A percentile compares a stretch with the other conserved stretches of the same genome.
phyloP scores from a whole-genome alignment of 1,140 invertebrate genomes.

The Cherax quadricarinatus region DNA sequence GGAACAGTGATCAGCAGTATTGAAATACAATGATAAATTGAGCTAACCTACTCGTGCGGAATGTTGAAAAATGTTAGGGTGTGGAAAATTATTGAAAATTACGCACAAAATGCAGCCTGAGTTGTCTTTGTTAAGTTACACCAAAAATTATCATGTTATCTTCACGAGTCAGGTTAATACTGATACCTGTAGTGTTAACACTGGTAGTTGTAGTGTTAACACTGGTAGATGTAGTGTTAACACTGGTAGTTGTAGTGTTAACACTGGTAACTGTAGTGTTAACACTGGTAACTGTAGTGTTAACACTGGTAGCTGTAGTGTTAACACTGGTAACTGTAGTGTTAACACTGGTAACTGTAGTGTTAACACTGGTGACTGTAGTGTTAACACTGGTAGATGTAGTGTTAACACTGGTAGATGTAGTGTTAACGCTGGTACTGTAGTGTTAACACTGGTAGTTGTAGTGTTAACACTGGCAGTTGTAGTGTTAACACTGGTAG shows the following conservation, averaged over 20 bases:
- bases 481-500: neutral
- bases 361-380: neutral
- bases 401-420: neutral
- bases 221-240: no score
- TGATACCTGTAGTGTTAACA: no score
- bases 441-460: neutral
- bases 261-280: neutral
- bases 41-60: conserved; percentile 17
- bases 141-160: neutral
- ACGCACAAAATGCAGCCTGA: conserved; percentile 20
- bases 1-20: neutral
- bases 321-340: neutral
- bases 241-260: neutral
- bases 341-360: neutral
- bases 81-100: neutral
- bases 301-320: neutral
- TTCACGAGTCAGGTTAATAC: neutral
- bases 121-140: neutral
- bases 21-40: conserved; percentile 25
- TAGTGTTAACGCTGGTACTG: neutral
- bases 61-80: conserved; percentile 19
- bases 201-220: neutral
- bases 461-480: neutral
- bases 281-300: neutral
- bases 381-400: neutral